Evolutionary conservation across 2,888 invertebrate species (phyloP).

Genomic region (Lithophane leautieri): DNA sequence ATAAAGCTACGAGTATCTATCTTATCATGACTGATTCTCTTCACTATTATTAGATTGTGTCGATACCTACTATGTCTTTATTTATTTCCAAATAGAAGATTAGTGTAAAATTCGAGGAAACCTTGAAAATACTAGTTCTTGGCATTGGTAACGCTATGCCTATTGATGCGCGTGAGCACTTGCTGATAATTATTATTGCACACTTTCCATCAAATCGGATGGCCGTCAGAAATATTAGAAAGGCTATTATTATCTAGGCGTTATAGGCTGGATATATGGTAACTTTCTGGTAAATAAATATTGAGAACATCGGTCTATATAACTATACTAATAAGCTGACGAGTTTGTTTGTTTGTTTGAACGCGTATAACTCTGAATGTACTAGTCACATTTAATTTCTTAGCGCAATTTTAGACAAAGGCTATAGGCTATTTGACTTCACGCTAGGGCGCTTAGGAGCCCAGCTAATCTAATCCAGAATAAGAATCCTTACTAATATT

Average conservation of each 20-base stretch:
- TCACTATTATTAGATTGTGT: constrained; percentile 15
- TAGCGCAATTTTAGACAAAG: no score
- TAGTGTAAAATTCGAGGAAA: neutral
- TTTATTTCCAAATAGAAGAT: constrained; percentile 29
- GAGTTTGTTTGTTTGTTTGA: no score
- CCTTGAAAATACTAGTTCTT: constrained; percentile 21
- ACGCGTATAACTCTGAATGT: no score
- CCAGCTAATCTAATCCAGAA: no score
- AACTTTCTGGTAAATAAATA: neutral
- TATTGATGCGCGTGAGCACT: neutral
- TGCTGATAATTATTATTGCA: neutral
- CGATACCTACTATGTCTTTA: constrained; percentile 4
- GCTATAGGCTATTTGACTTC: no score
- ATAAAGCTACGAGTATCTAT: constrained; percentile 19
- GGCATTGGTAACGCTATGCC: neutral
- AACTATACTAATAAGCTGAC: no score
- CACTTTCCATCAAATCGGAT: neutral
- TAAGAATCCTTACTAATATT: no score
- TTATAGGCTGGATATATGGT: no score
- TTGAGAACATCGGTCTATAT: neutral
- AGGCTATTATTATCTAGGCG: no score
- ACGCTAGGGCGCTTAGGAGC: no score
- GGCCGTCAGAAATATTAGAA: neutral
- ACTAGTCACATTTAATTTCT: no score
- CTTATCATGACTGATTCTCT: constrained; percentile 36